Conservation (phyloP, 2,888 invertebrate genomes). For the Nineta flava region DNA sequence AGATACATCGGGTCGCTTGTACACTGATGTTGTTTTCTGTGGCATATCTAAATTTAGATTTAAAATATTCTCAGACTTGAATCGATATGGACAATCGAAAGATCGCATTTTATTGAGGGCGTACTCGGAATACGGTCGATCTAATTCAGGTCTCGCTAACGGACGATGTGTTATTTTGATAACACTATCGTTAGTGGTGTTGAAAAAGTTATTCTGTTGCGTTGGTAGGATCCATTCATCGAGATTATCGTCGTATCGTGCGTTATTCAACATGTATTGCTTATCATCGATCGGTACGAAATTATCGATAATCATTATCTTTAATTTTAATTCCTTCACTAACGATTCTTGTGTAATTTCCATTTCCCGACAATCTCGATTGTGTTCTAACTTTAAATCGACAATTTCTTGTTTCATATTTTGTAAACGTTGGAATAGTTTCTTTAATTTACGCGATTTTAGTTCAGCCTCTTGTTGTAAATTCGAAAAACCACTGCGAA, state of each 20-base stretch:
- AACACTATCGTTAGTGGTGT: slow-evolving; percentile 12
- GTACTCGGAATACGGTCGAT: slow-evolving; percentile 25
- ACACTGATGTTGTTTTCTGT: slow-evolving; percentile 57
- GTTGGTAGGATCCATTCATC: slow-evolving; percentile 48
- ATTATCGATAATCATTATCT: slow-evolving; percentile 75
- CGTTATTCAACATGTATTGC: slow-evolving; percentile 52
- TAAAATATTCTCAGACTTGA: slow-evolving; percentile 47
- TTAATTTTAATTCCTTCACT: slow-evolving; percentile 77
- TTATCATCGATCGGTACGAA: slow-evolving; percentile 77
- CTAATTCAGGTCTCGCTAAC: slow-evolving; percentile 22
- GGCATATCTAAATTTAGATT: slow-evolving; percentile 61
- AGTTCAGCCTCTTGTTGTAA: slow-evolving; percentile 94
- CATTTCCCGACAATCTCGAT: slow-evolving; percentile 78
- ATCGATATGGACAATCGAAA: slow-evolving; percentile 4
- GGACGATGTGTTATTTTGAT: slow-evolving; percentile 22
- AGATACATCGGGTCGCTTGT: slow-evolving; percentile 53
- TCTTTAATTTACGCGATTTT: slow-evolving; percentile 85
- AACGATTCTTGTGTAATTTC: slow-evolving; percentile 86
- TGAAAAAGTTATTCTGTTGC: slow-evolving; percentile 12
- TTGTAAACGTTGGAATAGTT: slow-evolving; percentile 71
- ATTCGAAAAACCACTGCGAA: slow-evolving; percentile 79
- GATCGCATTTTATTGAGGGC: slow-evolving; percentile 19
- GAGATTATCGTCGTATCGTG: slow-evolving; percentile 67
- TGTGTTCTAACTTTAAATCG: slow-evolving; percentile 76
- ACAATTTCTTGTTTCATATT: slow-evolving; percentile 59